Base-by-base conservation (phyloP, 2,797 vertebrate species). In the Rhincodon typus region DNA sequence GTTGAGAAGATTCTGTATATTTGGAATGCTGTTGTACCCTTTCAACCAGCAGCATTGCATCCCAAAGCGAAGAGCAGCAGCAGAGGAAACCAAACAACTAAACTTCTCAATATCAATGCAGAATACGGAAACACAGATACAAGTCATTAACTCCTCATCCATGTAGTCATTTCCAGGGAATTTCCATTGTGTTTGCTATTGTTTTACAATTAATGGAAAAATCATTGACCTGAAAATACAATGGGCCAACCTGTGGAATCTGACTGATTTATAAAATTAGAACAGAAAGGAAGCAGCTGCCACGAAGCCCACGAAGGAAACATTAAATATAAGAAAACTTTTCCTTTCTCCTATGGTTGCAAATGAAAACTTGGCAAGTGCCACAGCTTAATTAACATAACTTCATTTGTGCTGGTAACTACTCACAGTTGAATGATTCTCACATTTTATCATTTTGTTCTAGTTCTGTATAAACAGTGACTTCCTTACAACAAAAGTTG, bases 121-220 rank as follows among this genome's bases (percentile, higher is more conserved):
- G 25, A 70, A 46, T 50, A 94, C 69, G 38, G 69, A 94, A 94
- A 94, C 94, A 94, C 94, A 94, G 94, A 94, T 53, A 42, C 50
- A 74, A 53, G 53, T 94, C 94, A 74, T 74, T 94, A 94, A 94
- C 70, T 72, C 70, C 46, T 94, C 46, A 74, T 74, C 15, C 27
- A 53, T 19, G 15, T 30, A 42, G 42, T 42, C 15, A 46, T 21
- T 42, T 46, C 94, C 69, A 21, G 94, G 42, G 94, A 94, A 74
- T 30, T 46, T 50, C 42, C 6, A 50, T 53, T 53, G 42, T 19
- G 69, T 25, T 70, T 53, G 46, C 94, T 94, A 94, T 94, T 94
- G 94, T 53, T 34, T 94, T 53, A 94, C 69, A 74, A 74, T 94
- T 74, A 94, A 94, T 50, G 42, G 94, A 27, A 94, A 94, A 72